These are phyloP conservation scores for Trichomycterus rosablanca DNA, from an alignment of 2,113 vertebrate genomes.

Conservation along the genomic window DNA sequence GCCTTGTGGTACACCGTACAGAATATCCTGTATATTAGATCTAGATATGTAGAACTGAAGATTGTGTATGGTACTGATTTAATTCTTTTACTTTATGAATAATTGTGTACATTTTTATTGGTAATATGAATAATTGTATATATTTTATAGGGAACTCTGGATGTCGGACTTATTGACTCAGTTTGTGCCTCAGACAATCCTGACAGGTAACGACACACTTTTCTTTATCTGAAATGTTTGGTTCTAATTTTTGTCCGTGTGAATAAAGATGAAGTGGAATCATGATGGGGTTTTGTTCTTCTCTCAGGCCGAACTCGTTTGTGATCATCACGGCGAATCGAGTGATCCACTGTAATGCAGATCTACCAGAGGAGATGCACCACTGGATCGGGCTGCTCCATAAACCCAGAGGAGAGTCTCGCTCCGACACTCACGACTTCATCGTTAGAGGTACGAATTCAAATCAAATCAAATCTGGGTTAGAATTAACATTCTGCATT, in stretches of 20 bases:
- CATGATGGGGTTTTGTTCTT: too few relatives aligned
- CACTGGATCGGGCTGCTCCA: slow-evolving; percentile 92
- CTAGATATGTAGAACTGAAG: too few relatives aligned
- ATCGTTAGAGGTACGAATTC: slow-evolving; percentile 75
- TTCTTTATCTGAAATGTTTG: too few relatives aligned
- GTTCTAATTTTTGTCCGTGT: too few relatives aligned
- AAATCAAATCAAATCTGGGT: too few relatives aligned
- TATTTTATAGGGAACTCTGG: slow-evolving; percentile 91
- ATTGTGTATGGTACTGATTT: too few relatives aligned
- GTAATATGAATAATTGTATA: too few relatives aligned
- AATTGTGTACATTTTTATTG: too few relatives aligned
- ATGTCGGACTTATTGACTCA: slow-evolving; percentile 87
- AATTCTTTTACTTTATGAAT: too few relatives aligned
- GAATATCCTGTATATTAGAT: too few relatives aligned
- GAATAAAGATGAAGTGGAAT: neutral
- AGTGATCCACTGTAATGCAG: slow-evolving; percentile 88
- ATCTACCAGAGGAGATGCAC: slow-evolving; percentile 90
- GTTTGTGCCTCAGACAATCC: slow-evolving; percentile 93
- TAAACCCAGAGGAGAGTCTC: slow-evolving; percentile 84
- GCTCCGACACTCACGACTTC: slow-evolving; percentile 84
- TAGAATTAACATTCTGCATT: too few relatives aligned
- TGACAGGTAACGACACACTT: slow-evolving; percentile 85
- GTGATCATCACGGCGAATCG: slow-evolving; percentile 91
- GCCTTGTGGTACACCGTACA: too few relatives aligned
- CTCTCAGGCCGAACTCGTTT: slow-evolving; percentile 86